Conservation (phyloP, 2,888 invertebrate species). For the Oconnorella tubifera region DNA sequence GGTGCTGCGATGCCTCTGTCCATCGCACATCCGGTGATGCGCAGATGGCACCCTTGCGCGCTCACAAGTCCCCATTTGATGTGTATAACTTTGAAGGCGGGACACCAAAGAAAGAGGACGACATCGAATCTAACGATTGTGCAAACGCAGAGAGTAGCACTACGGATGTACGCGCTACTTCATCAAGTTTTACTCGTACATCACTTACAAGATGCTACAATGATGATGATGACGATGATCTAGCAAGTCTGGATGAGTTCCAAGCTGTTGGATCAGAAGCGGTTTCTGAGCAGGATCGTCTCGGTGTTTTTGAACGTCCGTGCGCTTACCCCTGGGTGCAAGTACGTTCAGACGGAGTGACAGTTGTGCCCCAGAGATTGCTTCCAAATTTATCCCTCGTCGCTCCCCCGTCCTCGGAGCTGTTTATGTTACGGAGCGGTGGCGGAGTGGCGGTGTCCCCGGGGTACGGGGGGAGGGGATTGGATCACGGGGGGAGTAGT, state of each 20-base stretch:
- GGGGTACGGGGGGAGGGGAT: not conserved
- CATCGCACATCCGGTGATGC: too few relatives aligned
- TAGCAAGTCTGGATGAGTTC: not conserved
- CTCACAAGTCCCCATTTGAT: constrained; percentile 23
- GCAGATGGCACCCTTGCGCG: too few relatives aligned
- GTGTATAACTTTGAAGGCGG: constrained; percentile 36
- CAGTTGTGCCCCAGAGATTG: not conserved
- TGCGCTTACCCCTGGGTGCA: constrained; percentile 2
- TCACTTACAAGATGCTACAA: too few relatives aligned
- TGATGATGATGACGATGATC: not conserved
- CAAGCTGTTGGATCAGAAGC: too few relatives aligned
- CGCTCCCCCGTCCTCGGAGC: not conserved
- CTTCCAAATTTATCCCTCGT: constrained; percentile 3
- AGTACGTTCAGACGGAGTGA: not conserved
- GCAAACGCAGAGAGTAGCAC: not conserved
- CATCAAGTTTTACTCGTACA: not conserved
- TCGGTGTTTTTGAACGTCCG: constrained; percentile 20
- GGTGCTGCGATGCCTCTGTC: too few relatives aligned
- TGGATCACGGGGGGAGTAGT: not conserved
- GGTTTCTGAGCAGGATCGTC: too few relatives aligned
- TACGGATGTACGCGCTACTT: not conserved
- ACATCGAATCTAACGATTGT: constrained; percentile 6
- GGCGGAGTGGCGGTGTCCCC: not conserved
- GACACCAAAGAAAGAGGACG: constrained; percentile 33
- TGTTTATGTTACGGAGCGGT: not conserved